Base-by-base conservation (phyloP, 1,140 invertebrate genomes). In the Sogatella furcifera region DNA sequence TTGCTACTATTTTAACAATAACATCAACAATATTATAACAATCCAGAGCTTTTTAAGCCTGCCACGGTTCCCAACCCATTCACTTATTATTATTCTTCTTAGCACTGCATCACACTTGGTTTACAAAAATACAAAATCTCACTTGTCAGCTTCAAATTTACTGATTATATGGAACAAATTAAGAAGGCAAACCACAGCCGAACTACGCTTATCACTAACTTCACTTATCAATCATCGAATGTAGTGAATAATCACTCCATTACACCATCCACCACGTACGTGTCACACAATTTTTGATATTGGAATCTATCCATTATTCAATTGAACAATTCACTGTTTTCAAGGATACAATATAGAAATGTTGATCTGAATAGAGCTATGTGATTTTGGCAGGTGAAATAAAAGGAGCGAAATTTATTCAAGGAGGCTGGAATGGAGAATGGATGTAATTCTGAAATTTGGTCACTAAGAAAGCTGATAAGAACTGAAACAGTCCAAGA, bases 91-190 rank as follows among this genome's bases (percentile, higher is more conserved):
- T 22, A 53, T 53, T 31, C 31, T n/a, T 21, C 22, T 22, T 19
- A 55, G 15, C n/a, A 54, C 19, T 56, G 41, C 42, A 46, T 17
- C 42, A 44, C 17, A 21, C n/a, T 24, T 42, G 38, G 42, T 41
- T 64, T 64, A 64, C 63, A 64, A 64, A 64, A 64, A 64, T 64
- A 64, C 63, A 64, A 64, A 62, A 61, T 60, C 52, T 60, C 46
- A 58, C n/a, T 44, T 31, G 22, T 59, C n/a, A 38, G 49, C 24
- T 41, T 60, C 31, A 38, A 28, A 62, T 52, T 22, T 49, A 31
- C 52, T 59, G 31, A 52, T 52, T 57, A 62, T 49, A 62, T 49
- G 46, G 21, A 49, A 49, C 46, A 49, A 49, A 49, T 49, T 8
- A 15, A 53, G 43, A 65, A 65, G 61, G 64, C 64, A 62, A 58